phyloP scores from a whole-genome alignment of 2,113 vertebrate species.

The Glaucidium brasilianum region DNA sequence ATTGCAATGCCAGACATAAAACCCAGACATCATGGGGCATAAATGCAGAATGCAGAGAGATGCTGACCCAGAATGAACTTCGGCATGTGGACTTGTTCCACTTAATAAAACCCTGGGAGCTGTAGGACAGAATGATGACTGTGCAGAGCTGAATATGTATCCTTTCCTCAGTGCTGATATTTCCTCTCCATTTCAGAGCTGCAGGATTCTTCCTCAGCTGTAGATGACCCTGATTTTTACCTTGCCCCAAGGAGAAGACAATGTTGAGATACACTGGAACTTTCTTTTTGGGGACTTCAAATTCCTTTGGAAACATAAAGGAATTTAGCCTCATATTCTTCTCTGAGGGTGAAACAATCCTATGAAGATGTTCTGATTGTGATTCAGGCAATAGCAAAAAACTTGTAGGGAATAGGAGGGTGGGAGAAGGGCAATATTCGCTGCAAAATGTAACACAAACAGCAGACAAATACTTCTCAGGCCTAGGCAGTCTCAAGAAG shows the following conservation, averaged over 20 bases:
- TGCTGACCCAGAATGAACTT: background rate
- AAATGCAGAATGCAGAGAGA: background rate
- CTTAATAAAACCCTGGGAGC: background rate
- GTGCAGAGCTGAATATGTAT: background rate
- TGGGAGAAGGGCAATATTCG: background rate
- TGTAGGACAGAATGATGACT: background rate
- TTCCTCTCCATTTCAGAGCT: background rate
- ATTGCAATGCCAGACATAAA: background rate
- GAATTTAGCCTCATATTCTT: background rate
- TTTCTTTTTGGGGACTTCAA: background rate
- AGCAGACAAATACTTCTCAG: background rate
- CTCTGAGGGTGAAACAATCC: background rate
- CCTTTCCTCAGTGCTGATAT: background rate
- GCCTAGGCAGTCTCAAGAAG: background rate
- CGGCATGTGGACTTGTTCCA: background rate
- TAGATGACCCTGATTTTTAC: background rate
- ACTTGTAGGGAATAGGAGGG: background rate
- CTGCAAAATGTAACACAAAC: background rate
- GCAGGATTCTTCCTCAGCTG: background rate
- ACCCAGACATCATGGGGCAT: background rate
- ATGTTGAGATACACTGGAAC: background rate
- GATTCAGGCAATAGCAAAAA: background rate
- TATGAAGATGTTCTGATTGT: background rate
- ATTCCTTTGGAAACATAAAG: background rate
- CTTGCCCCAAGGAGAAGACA: background rate